A percentile compares a stretch with the other conserved stretches of the same genome.
These are phyloP conservation scores for Gobionotothen gibberifrons DNA, from an alignment of 2,797 vertebrate species.

Conservation along the genomic window DNA sequence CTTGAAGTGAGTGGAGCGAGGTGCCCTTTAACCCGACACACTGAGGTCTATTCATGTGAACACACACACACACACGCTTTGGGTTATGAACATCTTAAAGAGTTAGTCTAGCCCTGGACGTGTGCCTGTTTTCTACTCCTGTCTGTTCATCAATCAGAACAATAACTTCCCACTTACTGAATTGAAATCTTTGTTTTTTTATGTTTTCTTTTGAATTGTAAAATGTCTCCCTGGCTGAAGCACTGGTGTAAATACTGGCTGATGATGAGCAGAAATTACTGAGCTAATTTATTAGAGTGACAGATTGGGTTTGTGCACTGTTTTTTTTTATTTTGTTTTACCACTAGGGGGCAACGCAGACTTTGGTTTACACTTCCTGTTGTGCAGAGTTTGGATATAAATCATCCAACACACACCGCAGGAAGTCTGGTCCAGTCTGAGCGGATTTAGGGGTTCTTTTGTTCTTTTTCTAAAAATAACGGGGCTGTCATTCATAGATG, in stretches of 20 bases:
- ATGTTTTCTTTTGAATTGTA: not conserved
- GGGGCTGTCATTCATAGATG: constrained; percentile 20
- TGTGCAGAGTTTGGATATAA: not conserved
- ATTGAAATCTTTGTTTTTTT: too few relatives aligned
- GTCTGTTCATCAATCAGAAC: too few relatives aligned
- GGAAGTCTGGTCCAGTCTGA: not conserved
- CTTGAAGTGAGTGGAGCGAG: too few relatives aligned
- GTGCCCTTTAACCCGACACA: not conserved
- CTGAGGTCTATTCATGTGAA: not conserved
- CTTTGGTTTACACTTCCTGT: not conserved
- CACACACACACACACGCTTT: not conserved
- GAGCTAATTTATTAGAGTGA: constrained; percentile 66
- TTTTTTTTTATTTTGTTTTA: constrained; percentile 10
- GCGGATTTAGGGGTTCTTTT: not conserved
- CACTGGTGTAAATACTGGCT: constrained; percentile 69
- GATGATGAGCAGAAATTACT: constrained; percentile 17
- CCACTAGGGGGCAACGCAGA: constrained; percentile 52
- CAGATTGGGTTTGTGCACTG: constrained; percentile 28
- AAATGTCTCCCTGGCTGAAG: constrained; percentile 46
- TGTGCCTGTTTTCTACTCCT: constrained; percentile 43
- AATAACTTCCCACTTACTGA: too few relatives aligned
- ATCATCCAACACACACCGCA: too few relatives aligned
- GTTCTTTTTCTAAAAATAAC: constrained; percentile 14
- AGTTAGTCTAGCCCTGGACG: not conserved
- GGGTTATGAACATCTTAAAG: not conserved